Evolutionary conservation across 2,113 vertebrate species (phyloP), one percentile per base, ranked within the genome.

Genomic region (Pachypanchax playfairii): DNA sequence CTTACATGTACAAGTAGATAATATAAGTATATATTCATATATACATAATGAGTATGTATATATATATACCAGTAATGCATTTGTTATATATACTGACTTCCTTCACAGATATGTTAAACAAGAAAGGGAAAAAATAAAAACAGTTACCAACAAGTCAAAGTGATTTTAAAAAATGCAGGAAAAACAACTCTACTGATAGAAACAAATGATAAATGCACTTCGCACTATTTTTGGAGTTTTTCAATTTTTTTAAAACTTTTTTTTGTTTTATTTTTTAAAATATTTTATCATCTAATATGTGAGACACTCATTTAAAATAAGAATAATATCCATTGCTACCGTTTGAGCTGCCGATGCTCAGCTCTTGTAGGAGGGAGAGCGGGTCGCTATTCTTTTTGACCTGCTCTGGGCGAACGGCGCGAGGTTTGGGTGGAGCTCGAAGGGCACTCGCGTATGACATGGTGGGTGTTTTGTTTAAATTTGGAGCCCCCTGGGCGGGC

Each of bases 261-360:
- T 88, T 88, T 84, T 20, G 52, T 69, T 77, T 80, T 80, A 87
- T 91, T 89, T 90, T 90, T 91, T 94, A 92, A 8, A 0, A 6
- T 6, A 79, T 36, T 42, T 61, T 63, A 50, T 70, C 58, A 81
- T 73, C 83, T 87, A 80, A 35, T 50, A 72, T 39, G n/a, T 26
- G 35, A 24, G 72, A 73, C 42, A 89, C 90, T 97, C 92, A 99
- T 93, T 99, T 97, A 94, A 99, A 99, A 93, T 99, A 99, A 79
- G 97, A 98, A 89, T 99, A 99, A 92, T 98, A 98, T 90, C 97
- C 97, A 76, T 98, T 99, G 94, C 95, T 96, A 94, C 95, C 95
- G 52, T 96, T 94, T 83, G 96, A 95, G 93, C 97, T 97, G 89
- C 97, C 95, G 92, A 99, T 94, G 91, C 94, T 98, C 83, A 99